phyloP scores from a whole-genome alignment of 64 coral and sea anemone species.

The Montipora efflorescens region DNA sequence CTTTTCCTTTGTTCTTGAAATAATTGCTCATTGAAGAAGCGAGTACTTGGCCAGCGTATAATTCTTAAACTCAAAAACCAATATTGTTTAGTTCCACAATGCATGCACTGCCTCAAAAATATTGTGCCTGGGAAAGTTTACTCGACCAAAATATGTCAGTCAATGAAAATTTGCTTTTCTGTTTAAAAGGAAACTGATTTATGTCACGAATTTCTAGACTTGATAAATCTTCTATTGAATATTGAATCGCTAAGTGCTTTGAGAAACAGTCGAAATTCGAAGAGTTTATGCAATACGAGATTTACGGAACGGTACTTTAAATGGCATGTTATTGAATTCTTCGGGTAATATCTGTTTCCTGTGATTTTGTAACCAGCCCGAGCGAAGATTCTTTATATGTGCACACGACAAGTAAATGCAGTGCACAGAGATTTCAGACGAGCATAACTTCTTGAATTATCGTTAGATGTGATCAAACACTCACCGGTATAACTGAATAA shows the following conservation, averaged over 20 bases:
- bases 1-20: slow-evolving; percentile 9
- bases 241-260: too few relatives aligned
- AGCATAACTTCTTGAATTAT: too few relatives aligned
- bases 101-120: neutral
- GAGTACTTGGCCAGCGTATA: neutral
- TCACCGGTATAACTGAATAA: too few relatives aligned
- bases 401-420: too few relatives aligned
- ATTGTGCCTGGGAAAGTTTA: slow-evolving; percentile 46
- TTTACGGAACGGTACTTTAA: too few relatives aligned
- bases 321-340: neutral
- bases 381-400: too few relatives aligned
- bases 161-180: neutral
- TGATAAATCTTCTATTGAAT: too few relatives aligned
- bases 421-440: too few relatives aligned
- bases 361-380: neutral
- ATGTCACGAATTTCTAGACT: neutral
- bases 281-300: neutral
- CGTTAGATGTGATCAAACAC: too few relatives aligned
- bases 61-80: slow-evolving; percentile 42
- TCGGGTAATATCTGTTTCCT: neutral
- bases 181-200: neutral
- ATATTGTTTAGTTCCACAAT: slow-evolving; percentile 11
- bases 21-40: neutral
- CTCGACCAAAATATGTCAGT: neutral
- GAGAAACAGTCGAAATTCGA: neutral